Evolutionary conservation across 2,113 vertebrate species (phyloP).

Genomic region (Raja brachyura): DNA sequence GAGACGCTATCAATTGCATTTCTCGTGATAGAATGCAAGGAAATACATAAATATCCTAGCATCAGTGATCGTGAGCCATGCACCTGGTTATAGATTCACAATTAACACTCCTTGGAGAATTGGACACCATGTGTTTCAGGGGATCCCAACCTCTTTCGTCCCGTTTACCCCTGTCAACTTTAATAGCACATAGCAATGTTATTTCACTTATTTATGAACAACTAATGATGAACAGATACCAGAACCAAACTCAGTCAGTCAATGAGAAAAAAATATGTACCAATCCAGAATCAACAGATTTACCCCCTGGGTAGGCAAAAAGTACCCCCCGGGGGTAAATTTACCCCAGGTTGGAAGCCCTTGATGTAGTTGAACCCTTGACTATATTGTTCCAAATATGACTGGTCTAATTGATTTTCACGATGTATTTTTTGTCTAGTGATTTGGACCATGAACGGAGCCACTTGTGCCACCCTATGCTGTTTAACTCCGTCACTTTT

Average conservation of each 20-base stretch:
- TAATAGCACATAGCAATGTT: no score
- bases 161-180: no score
- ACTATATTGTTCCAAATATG: not conserved
- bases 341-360: no score
- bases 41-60: not conserved
- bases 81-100: not conserved
- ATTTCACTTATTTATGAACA: no score
- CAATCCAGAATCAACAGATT: no score
- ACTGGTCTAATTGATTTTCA: not conserved
- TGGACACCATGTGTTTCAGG: not conserved
- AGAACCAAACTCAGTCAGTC: no score
- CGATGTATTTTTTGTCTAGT: not conserved
- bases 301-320: no score
- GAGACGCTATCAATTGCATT: not conserved
- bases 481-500: conserved; percentile 24
- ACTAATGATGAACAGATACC: no score
- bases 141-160: no score
- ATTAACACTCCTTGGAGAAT: not conserved
- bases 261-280: no score
- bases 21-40: not conserved
- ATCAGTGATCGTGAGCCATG: no score
- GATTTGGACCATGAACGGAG: not conserved
- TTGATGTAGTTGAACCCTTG: conserved; percentile 28
- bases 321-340: no score
- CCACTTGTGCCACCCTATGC: not conserved